Evolutionary conservation across 2,797 vertebrate genomes (phyloP).

Genomic region (Allobates femoralis): DNA sequence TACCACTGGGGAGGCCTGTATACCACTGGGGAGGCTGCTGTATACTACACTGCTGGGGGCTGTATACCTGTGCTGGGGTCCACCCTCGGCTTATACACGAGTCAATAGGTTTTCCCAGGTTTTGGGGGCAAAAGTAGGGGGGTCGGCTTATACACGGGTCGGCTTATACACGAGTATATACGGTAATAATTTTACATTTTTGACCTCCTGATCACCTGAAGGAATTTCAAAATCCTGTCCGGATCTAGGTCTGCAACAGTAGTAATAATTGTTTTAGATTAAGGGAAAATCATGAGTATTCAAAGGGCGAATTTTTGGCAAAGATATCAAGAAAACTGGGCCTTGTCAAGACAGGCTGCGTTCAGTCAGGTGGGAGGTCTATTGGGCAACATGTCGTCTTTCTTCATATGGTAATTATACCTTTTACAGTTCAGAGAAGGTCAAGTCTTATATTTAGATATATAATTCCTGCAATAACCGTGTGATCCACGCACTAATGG

Average conservation of each 20-base stretch:
- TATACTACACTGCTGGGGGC: too few species aligned
- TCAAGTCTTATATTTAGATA: not conserved
- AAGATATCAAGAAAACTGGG: constrained; percentile 3
- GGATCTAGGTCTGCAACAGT: too few species aligned
- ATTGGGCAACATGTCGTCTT: constrained; percentile 26
- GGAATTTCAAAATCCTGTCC: not conserved
- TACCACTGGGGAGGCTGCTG: too few species aligned
- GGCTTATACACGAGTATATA: too few species aligned
- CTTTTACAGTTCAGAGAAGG: constrained; percentile 19
- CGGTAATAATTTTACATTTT: not conserved
- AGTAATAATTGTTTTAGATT: constrained; percentile 24
- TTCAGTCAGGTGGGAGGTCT: not conserved
- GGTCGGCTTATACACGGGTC: too few species aligned
- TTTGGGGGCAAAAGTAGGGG: too few species aligned
- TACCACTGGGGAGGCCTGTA: too few species aligned
- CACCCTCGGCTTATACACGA: too few species aligned
- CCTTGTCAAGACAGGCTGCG: constrained; percentile 42
- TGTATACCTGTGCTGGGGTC: too few species aligned
- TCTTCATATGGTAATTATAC: not conserved
- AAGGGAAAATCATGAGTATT: not conserved
- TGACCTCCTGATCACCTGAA: constrained; percentile 2
- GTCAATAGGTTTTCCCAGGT: too few species aligned
- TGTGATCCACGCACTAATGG: not conserved
- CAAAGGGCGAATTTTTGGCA: constrained; percentile 48
- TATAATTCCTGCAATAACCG: not conserved